A percentile compares a stretch with the other conserved stretches of the same genome.
These are phyloP conservation scores for Arctia plantaginis DNA, from an alignment of 2,888 invertebrate genomes.

Conservation along the genomic window DNA sequence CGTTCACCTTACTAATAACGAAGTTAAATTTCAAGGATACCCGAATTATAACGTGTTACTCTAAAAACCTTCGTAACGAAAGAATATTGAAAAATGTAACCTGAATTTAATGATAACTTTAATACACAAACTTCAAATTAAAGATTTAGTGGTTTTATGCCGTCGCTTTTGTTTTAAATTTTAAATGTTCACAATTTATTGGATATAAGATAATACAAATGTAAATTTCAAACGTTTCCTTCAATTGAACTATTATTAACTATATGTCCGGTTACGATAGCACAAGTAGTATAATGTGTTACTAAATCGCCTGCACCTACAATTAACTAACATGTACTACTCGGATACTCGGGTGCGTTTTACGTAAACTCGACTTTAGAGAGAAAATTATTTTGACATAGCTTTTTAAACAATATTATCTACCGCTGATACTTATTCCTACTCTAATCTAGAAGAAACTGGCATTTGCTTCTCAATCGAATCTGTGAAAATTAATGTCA, in stretches of 20 bases:
- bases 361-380: neutral
- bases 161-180: neutral
- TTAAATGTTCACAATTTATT: neutral
- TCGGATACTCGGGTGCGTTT: neutral
- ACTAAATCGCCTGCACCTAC: neutral
- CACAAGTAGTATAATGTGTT: neutral
- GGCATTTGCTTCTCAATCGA: neutral
- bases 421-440: neutral
- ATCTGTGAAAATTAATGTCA: neutral
- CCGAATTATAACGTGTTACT: neutral
- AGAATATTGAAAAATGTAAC: neutral
- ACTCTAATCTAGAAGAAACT: neutral
- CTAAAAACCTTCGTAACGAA: neutral
- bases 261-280: neutral
- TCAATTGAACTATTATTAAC: neutral
- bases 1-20: neutral
- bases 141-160: neutral
- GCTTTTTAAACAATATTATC: neutral
- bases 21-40: neutral
- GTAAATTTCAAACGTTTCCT: neutral
- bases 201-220: neutral
- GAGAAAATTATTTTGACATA: neutral
- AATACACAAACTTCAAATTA: neutral
- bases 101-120: neutral
- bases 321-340: neutral